These are phyloP conservation scores for Mylabris phalerata DNA, from an alignment of 1,140 invertebrate species.

Conservation along the genomic window DNA sequence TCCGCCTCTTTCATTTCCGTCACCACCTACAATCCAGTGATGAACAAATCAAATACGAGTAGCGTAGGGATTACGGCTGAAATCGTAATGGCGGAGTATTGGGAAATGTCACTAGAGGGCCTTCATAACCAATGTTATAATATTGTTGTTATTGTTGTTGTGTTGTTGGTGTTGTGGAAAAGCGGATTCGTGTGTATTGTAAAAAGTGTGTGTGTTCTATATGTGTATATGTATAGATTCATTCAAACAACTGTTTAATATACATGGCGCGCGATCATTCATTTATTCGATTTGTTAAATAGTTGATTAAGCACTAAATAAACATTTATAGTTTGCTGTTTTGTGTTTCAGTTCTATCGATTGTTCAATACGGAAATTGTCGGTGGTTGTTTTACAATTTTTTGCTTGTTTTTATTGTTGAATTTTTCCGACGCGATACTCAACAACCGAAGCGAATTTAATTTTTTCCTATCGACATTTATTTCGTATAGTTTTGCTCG, in stretches of 20 bases:
- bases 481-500: neutral
- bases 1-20: no score
- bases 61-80: neutral
- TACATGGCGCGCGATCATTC: conserved; percentile 23
- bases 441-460: neutral
- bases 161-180: neutral
- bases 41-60: conserved; percentile 1
- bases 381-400: neutral
- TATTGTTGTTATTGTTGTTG: no score
- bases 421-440: neutral
- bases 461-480: neutral
- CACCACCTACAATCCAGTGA: neutral
- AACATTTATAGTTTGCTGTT: conserved; percentile 21
- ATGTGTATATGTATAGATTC: no score
- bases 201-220: neutral
- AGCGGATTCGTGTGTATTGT: conserved; percentile 5
- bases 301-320: conserved; percentile 22
- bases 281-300: conserved; percentile 21
- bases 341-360: conserved; percentile 7
- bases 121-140: neutral
- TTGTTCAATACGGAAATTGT: conserved; percentile 1
- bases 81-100: conserved; percentile 18
- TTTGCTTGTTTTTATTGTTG: neutral
- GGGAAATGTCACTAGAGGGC: conserved; percentile 22
- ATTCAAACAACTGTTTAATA: conserved; percentile 1